These are phyloP conservation scores for Cecidostiba fungosa DNA, from an alignment of 2,888 invertebrate species.

Conservation along the genomic window DNA sequence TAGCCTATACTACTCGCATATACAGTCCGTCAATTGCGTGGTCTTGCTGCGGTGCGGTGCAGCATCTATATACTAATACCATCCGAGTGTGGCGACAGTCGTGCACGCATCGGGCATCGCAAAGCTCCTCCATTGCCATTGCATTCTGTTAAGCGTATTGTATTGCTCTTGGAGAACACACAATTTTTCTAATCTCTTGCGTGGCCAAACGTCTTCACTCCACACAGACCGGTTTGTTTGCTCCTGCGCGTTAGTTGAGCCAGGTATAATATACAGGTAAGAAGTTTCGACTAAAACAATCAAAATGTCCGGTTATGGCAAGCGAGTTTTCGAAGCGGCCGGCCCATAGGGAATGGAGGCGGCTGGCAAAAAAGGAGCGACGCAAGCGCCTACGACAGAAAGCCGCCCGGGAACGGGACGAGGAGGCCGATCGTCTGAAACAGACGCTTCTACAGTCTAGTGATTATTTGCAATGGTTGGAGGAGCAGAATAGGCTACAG, in stretches of 20 bases:
- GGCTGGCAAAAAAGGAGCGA: slow-evolving; percentile 87
- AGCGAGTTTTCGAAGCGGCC: slow-evolving; percentile 53
- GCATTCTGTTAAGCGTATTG: too few species aligned
- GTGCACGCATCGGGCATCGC: too few species aligned
- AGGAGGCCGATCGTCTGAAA: slow-evolving; percentile 82
- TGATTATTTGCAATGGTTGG: slow-evolving; percentile 81
- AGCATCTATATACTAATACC: too few species aligned
- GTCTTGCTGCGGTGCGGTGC: too few species aligned
- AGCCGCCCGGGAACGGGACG: slow-evolving; percentile 83
- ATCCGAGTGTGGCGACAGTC: too few species aligned
- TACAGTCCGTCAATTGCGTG: too few species aligned
- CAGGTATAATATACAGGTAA: neutral
- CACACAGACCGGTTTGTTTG: neutral
- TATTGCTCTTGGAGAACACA: too few species aligned
- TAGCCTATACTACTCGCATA: too few species aligned
- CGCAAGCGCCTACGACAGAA: slow-evolving; percentile 85
- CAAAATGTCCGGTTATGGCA: slow-evolving; percentile 65
- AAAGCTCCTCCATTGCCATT: too few species aligned
- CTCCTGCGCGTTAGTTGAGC: neutral
- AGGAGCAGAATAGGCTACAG: slow-evolving; percentile 82
- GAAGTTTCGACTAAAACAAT: slow-evolving; percentile 12
- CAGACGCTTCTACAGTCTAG: slow-evolving; percentile 78
- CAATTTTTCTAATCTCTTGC: too few species aligned
- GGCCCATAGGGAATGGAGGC: slow-evolving; percentile 88
- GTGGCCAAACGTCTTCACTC: too few species aligned